Percentiles rank a stretch among this genome's conserved stretches.
phyloP scores from a whole-genome alignment of 2,888 invertebrate genomes.

The Elgonia sp. region DNA sequence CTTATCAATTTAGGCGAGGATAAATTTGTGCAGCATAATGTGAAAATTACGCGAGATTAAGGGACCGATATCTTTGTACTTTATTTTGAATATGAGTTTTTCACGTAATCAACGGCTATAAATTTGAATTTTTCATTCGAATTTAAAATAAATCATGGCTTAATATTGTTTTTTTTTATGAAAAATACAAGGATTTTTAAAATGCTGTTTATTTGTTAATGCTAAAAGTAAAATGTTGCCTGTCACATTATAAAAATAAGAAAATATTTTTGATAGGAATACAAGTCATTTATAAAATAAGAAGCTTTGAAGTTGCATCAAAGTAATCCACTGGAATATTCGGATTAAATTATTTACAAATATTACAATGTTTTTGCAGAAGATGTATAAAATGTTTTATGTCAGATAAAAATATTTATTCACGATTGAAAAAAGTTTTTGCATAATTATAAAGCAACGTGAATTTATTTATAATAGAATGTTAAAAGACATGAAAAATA shows the following conservation, averaged over 20 bases:
- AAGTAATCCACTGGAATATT: neutral
- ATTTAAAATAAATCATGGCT: too few species aligned
- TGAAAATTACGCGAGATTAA: neutral
- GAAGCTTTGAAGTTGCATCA: neutral
- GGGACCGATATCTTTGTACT: neutral
- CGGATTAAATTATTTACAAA: neutral
- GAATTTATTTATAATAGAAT: too few species aligned
- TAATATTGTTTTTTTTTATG: too few species aligned
- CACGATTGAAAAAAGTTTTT: too few species aligned
- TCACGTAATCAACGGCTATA: too few species aligned
- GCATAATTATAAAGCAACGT: too few species aligned
- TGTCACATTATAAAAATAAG: neutral
- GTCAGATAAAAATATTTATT: too few species aligned
- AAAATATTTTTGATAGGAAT: neutral
- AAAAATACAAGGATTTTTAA: too few species aligned
- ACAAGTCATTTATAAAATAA: neutral
- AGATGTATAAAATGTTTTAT: too few species aligned
- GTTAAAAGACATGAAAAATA: too few species aligned
- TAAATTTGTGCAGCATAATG: neutral
- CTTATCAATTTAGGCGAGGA: neutral
- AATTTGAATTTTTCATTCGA: too few species aligned
- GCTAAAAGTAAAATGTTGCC: neutral
- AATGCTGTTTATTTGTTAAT: neutral
- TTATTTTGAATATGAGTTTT: neutral
- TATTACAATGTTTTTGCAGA: too few species aligned